Percentiles rank a stretch among this genome's conserved stretches.
Evolutionary conservation across 2,797 vertebrate species (phyloP).

Genomic region (Macropodus opercularis): DNA sequence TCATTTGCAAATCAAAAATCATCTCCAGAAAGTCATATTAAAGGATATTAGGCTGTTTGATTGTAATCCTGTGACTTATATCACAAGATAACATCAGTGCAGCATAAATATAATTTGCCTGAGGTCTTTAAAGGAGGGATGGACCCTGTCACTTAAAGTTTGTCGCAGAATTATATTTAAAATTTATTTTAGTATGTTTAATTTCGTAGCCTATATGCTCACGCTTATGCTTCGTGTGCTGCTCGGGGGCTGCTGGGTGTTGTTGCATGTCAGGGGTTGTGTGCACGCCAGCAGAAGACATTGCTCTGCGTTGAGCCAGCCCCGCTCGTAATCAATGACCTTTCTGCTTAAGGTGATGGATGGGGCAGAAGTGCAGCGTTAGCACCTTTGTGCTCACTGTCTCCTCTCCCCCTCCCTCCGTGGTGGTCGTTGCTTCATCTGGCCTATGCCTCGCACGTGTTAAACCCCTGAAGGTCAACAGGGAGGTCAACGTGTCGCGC

Average conservation of each 20-base stretch:
- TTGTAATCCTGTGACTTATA: too few relatives aligned
- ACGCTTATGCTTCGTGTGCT: slow-evolving; percentile 26
- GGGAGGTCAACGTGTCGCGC: too few relatives aligned
- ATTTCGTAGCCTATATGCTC: too few relatives aligned
- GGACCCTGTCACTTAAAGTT: too few relatives aligned
- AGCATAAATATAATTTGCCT: too few relatives aligned
- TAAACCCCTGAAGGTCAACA: slow-evolving; percentile 69
- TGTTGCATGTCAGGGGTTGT: slow-evolving; percentile 58
- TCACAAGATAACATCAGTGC: too few relatives aligned
- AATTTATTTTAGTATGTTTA: too few relatives aligned
- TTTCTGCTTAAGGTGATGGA: slow-evolving; percentile 79
- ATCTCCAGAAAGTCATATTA: neutral
- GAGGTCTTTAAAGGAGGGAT: too few relatives aligned
- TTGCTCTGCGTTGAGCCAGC: slow-evolving; percentile 42
- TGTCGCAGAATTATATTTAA: too few relatives aligned
- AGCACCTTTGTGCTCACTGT: slow-evolving; percentile 64
- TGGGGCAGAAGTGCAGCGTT: slow-evolving; percentile 70
- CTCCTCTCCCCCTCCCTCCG: slow-evolving; percentile 23
- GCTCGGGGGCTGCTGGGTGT: slow-evolving; percentile 34
- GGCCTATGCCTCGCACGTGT: slow-evolving; percentile 47
- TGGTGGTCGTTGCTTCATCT: slow-evolving; percentile 38
- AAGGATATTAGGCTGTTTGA: neutral
- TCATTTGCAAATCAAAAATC: neutral
- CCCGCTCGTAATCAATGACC: slow-evolving; percentile 76
- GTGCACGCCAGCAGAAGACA: slow-evolving; percentile 57